These are phyloP conservation scores for Candoia aspera DNA, from an alignment of 2,113 vertebrate genomes.

Conservation along the genomic window DNA sequence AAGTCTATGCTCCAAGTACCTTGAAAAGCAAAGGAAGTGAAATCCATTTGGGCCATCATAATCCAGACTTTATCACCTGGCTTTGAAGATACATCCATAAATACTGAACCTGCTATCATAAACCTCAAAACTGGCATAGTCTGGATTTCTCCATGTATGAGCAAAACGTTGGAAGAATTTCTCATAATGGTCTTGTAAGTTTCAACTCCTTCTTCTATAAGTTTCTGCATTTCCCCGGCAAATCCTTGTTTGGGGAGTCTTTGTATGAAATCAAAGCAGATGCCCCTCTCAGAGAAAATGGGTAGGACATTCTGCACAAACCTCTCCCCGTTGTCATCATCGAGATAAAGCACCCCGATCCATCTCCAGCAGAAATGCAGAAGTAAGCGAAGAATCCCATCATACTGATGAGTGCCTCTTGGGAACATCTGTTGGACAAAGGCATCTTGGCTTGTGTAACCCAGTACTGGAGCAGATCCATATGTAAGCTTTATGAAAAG, in stretches of 20 bases:
- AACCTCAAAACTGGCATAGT: not conserved
- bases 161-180: not conserved
- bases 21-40: not conserved
- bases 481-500: not conserved
- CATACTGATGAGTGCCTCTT: not conserved
- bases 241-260: not conserved
- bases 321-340: not conserved
- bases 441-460: not conserved
- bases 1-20: not conserved
- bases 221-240: too few relatives aligned
- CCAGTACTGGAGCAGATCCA: not conserved
- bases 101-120: not conserved
- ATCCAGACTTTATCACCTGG: not conserved
- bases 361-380: conserved; percentile 14
- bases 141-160: conserved; percentile 1
- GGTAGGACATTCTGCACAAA: conserved; percentile 18
- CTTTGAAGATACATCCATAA: not conserved
- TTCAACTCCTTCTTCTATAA: not conserved
- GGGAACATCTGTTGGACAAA: conserved; percentile 14
- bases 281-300: not conserved
- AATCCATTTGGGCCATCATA: conserved; percentile 18
- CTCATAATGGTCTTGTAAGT: not conserved
- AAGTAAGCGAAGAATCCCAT: not conserved
- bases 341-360: conserved; percentile 2
- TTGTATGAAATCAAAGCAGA: conserved; percentile 14